These are phyloP conservation scores for Pissodes strobi DNA, from an alignment of 1,140 invertebrate genomes.

Conservation along the genomic window DNA sequence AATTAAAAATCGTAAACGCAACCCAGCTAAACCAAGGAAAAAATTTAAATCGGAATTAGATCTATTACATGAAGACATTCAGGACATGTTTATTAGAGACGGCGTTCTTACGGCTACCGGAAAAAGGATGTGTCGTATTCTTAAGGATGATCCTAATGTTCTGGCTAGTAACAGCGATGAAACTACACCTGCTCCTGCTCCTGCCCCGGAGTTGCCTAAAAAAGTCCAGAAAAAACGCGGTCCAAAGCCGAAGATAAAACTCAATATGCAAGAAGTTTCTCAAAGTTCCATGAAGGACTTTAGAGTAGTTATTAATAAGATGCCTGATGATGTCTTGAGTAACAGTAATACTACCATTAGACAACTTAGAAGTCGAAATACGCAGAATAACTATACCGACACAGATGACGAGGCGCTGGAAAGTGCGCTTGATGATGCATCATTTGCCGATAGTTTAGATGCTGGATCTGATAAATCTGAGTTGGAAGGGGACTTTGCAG, in stretches of 20 bases:
- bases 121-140: constrained; percentile 60
- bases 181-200: neutral
- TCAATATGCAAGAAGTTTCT: neutral
- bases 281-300: constrained; percentile 37
- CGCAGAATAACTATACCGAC: constrained; percentile 1
- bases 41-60: constrained; percentile 59
- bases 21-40: constrained; percentile 32
- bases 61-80: constrained; percentile 67
- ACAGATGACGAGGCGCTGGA: constrained; percentile 11
- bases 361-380: constrained; percentile 14
- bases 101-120: constrained; percentile 62
- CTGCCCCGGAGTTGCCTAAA: neutral
- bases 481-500: constrained; percentile 11
- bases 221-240: constrained; percentile 30
- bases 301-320: constrained; percentile 41
- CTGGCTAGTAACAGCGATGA: neutral
- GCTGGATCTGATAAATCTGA: constrained; percentile 18
- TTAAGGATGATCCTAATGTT: constrained; percentile 43
- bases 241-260: constrained; percentile 29
- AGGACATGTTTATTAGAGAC: constrained; percentile 69
- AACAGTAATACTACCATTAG: neutral
- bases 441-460: neutral
- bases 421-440: constrained; percentile 3
- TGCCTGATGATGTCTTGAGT: constrained; percentile 29
- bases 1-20: constrained; percentile 40